Base-by-base conservation (phyloP, 2,888 invertebrate genomes). In the Globia sparganii region DNA sequence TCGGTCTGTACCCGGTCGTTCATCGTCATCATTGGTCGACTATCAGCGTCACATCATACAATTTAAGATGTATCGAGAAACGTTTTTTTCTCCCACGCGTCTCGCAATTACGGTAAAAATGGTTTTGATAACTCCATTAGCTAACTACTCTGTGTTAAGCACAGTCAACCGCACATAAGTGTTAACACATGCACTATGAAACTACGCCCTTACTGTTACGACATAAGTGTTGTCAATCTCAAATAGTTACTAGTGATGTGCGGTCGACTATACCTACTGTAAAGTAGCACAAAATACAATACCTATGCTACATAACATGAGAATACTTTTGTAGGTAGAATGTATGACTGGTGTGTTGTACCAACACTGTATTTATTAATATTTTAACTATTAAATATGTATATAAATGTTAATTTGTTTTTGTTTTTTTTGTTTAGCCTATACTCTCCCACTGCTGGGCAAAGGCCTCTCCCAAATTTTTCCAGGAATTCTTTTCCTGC, bases 311-410 rank as follows among this genome's bases (percentile, higher is more conserved):
- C 53, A n/a, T 31, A 68, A 56, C 37, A 37, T 68, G 64, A 34
- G 43, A 59, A 72, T 78, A 85, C 68, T 65, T 77, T 77, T 71
- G 62, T 71, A 76, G 71, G 62, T 87, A 86, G 71, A 72, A 81
- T 77, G 76, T 81, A 69, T 83, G 78, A 71, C 31, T 78, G 80
- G 80, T 89, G 77, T 82, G 74, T 89, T 83, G 59, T 76, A 86
- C 59, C 67, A 78, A 77, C 80, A 80, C 85, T 84, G 80, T 89
- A 84, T 88, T 82, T 85, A 85, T 88, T 37, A 59, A 68, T 56
- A 89, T 80, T 83, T 84, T 78, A 83, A 78, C 72, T 64, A 87
- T 87, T 84, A 81, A 88, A 87, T 80, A 83, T 81, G 83, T 89
- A 83, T 88, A 89, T 86, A 78, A 85, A 88, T 81, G 89, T 88